These are phyloP conservation scores for Bufotes viridis DNA, from an alignment of 2,797 vertebrate species.

Conservation along the genomic window DNA sequence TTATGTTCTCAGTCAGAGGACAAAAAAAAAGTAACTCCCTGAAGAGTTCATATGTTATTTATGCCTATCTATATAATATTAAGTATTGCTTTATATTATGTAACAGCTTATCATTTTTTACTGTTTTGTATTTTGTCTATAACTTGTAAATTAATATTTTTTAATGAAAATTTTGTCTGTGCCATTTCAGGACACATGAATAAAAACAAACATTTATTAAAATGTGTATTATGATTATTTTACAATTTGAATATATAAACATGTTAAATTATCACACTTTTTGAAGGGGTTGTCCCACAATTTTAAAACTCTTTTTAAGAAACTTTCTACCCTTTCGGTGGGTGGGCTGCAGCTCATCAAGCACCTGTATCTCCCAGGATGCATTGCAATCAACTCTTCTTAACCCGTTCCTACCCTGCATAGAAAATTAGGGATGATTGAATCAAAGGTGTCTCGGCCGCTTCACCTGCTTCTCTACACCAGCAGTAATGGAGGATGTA, in stretches of 20 bases:
- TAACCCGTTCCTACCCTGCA: no score
- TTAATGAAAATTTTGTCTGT: slow-evolving; percentile 1
- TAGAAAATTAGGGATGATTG: no score
- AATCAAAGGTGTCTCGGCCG: no score
- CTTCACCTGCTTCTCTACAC: no score
- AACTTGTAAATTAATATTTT: not conserved
- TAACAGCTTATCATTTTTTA: not conserved
- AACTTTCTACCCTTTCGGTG: no score
- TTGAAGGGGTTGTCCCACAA: no score
- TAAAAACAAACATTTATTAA: not conserved
- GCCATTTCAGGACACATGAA: not conserved
- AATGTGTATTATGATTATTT: not conserved
- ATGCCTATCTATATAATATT: not conserved
- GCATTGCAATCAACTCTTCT: no score
- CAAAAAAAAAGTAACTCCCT: not conserved
- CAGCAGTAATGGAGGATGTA: no score
- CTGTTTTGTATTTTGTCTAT: not conserved
- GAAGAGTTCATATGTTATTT: slow-evolving; percentile 14
- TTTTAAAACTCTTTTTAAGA: no score
- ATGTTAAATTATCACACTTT: not conserved
- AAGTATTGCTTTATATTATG: not conserved
- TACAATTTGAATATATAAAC: not conserved
- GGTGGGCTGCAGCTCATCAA: no score
- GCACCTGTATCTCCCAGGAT: no score
- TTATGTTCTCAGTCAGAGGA: slow-evolving; percentile 28